Evolutionary conservation across 2,888 invertebrate genomes (phyloP).

Genomic region (Ornithoptera alexandrae): DNA sequence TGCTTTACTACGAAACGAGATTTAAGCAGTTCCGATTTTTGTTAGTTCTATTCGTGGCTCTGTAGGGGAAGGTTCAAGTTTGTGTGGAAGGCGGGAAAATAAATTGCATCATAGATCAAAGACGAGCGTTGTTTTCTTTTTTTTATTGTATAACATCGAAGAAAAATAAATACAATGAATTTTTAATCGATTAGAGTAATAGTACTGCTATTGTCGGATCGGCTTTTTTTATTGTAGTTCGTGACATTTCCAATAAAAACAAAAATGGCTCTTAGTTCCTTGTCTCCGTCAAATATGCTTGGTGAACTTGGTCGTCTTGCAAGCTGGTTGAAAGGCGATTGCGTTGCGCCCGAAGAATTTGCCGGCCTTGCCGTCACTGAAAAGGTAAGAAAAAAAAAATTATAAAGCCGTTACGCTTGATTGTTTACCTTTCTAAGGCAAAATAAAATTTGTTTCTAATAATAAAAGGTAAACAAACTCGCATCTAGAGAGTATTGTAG

Average conservation of each 20-base stretch:
- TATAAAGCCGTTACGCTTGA: too few species aligned
- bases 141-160: neutral
- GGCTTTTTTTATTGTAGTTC: constrained; percentile 9
- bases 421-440: too few species aligned
- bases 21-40: constrained; percentile 38
- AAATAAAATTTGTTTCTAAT: neutral
- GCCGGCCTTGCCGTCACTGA: constrained; percentile 68
- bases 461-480: neutral
- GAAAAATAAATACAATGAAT: constrained; percentile 2
- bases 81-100: constrained; percentile 26
- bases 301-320: constrained; percentile 70
- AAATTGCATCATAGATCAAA: constrained; percentile 28
- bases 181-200: constrained; percentile 9
- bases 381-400: constrained; percentile 53
- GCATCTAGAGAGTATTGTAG: neutral
- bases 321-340: constrained; percentile 71
- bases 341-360: constrained; percentile 63
- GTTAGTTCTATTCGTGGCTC: constrained; percentile 51
- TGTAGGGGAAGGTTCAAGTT: constrained; percentile 37
- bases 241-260: constrained; percentile 13
- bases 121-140: neutral
- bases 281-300: constrained; percentile 66
- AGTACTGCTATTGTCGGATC: neutral
- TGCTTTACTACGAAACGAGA: constrained; percentile 36
- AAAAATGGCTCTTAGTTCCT: constrained; percentile 65